phyloP scores from a whole-genome alignment of 2,113 vertebrate species.

The Rhinoderma darwinii region DNA sequence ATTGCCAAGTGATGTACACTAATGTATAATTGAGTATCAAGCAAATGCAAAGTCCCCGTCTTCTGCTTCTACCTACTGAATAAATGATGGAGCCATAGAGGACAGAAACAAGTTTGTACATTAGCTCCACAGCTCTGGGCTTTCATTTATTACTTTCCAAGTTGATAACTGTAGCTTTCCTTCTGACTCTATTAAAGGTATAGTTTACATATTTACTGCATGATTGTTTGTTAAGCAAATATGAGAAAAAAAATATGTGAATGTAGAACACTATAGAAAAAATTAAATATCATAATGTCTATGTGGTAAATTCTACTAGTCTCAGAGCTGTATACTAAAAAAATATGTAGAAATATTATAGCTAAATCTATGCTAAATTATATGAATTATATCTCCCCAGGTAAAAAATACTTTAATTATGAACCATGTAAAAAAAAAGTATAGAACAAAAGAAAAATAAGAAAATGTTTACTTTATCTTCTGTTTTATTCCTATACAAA shows the following conservation, averaged over 20 bases:
- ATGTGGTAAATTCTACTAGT: background rate
- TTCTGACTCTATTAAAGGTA: slow-evolving; percentile 78
- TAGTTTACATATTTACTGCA: slow-evolving; percentile 54
- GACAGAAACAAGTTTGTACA: slow-evolving; percentile 99
- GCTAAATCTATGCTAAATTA: background rate
- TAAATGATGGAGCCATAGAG: slow-evolving; percentile 99
- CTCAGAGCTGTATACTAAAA: background rate
- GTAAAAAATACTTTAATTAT: background rate
- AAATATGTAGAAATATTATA: background rate
- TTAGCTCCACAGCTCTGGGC: slow-evolving; percentile 92
- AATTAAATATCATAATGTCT: background rate
- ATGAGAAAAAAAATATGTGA: background rate
- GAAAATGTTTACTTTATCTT: background rate
- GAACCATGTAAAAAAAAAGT: background rate
- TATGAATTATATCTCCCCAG: background rate
- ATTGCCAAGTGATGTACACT: slow-evolving; percentile 99
- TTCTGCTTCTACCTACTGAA: slow-evolving; percentile 99
- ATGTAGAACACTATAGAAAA: background rate
- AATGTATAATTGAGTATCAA: slow-evolving; percentile 99
- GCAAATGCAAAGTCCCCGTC: slow-evolving; percentile 98
- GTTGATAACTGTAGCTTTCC: slow-evolving; percentile 82
- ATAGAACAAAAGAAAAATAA: background rate
- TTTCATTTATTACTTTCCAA: slow-evolving; percentile 87
- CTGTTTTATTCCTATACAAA: background rate
- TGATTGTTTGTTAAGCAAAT: slow-evolving; percentile 54